These are phyloP conservation scores for Thymallus thymallus DNA, from an alignment of 2,113 vertebrate species.

Conservation along the genomic window DNA sequence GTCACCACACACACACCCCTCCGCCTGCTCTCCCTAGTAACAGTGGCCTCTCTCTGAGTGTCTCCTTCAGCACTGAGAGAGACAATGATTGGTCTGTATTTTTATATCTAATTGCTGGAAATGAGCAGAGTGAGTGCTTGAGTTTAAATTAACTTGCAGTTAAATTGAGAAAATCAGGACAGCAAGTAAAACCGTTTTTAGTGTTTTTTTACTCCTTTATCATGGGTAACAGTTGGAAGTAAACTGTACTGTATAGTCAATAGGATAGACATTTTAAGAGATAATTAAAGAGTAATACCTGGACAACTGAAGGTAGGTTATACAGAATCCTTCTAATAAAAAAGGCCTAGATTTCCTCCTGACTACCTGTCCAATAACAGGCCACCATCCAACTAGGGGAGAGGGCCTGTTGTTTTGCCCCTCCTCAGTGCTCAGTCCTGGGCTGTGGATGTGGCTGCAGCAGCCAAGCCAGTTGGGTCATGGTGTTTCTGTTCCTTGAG, in stretches of 20 bases:
- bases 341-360: not conserved
- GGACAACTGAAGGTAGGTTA: no score
- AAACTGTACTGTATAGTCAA: no score
- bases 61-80: conserved; percentile 53
- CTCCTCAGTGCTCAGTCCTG: not conserved
- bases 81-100: conserved; percentile 74
- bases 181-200: not conserved
- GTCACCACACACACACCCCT: conserved; percentile 15
- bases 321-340: no score
- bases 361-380: not conserved
- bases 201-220: not conserved
- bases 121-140: conserved; percentile 60
- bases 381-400: not conserved
- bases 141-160: conserved; percentile 45
- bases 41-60: conserved; percentile 53
- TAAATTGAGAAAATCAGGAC: conserved; percentile 19
- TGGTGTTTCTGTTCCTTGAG: conserved; percentile 66
- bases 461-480: conserved; percentile 44
- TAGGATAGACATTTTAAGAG: no score
- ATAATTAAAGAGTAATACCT: no score
- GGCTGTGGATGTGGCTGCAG: not conserved
- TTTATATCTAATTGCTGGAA: conserved; percentile 75
- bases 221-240: no score
- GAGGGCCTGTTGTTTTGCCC: not conserved
- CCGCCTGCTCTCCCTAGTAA: conserved; percentile 68